Conservation (phyloP, 2,113 vertebrate genomes). For the Halichoeres trimaculatus region DNA sequence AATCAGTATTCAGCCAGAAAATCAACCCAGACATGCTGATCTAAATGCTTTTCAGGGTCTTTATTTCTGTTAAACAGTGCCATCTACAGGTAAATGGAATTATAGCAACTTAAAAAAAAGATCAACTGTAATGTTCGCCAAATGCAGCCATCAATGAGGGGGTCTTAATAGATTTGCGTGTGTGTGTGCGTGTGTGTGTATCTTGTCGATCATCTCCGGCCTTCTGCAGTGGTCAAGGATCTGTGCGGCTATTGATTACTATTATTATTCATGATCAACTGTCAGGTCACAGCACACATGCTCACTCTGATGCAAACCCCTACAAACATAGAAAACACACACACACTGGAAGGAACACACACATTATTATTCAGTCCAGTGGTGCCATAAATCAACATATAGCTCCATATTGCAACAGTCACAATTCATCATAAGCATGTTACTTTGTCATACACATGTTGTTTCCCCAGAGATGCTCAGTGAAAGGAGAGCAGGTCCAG, state of each 20-base stretch:
- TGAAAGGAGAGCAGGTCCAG: constrained; percentile 1
- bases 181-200: not conserved
- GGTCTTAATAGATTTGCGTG: not conserved
- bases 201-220: not conserved
- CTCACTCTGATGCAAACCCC: not conserved
- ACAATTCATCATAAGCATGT: constrained; percentile 29
- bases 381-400: constrained; percentile 32
- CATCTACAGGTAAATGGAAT: constrained; percentile 46
- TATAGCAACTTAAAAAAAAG: not conserved
- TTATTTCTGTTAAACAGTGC: constrained; percentile 55
- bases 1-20: too few relatives aligned
- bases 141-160: constrained; percentile 9
- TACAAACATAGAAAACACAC: not conserved
- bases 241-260: constrained; percentile 30
- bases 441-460: constrained; percentile 7
- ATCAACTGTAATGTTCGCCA: constrained; percentile 2
- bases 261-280: constrained; percentile 35
- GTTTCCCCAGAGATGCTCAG: not conserved
- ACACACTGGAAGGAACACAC: not conserved
- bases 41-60: not conserved
- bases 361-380: not conserved
- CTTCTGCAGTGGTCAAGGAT: constrained; percentile 22
- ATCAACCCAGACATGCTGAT: not conserved
- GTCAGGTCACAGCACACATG: constrained; percentile 21
- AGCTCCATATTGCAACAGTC: constrained; percentile 14